Percentiles rank a stretch among this genome's conserved stretches.
These are phyloP conservation scores for Diloba caeruleocephala DNA, from an alignment of 2,888 invertebrate species.

Conservation along the genomic window DNA sequence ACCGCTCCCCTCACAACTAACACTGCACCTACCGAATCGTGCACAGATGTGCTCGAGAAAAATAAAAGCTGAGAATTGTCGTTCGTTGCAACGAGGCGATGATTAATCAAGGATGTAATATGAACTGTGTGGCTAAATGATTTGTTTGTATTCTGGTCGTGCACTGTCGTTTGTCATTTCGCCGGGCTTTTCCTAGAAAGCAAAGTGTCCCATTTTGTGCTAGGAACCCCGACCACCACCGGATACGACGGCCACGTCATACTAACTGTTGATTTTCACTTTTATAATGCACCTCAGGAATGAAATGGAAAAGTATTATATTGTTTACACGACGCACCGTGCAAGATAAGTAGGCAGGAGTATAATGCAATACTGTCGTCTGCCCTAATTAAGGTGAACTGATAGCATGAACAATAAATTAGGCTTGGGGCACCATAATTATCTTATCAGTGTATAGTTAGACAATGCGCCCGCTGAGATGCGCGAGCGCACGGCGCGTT, in stretches of 20 bases:
- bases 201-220: constrained; percentile 77
- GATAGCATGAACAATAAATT: constrained; percentile 61
- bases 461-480: constrained; percentile 67
- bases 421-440: constrained; percentile 61
- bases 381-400: constrained; percentile 55
- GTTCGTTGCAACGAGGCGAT: constrained; percentile 45
- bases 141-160: constrained; percentile 75
- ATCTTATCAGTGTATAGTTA: constrained; percentile 72
- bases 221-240: constrained; percentile 65
- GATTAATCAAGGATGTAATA: constrained; percentile 68
- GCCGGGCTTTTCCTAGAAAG: constrained; percentile 83
- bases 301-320: constrained; percentile 54
- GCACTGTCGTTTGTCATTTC: constrained; percentile 72
- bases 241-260: constrained; percentile 72
- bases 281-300: constrained; percentile 69
- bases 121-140: constrained; percentile 55
- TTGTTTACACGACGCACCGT: constrained; percentile 43
- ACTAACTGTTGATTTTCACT: constrained; percentile 82
- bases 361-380: constrained; percentile 46
- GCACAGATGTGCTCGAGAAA: constrained; percentile 31
- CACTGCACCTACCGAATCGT: constrained; percentile 27
- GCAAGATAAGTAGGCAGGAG: constrained; percentile 43
- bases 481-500: constrained; percentile 63
- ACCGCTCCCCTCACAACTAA: too few relatives aligned
- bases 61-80: constrained; percentile 40